Base-by-base conservation (phyloP, 2,797 vertebrate genomes). In the Myioborus melanocephalus region DNA sequence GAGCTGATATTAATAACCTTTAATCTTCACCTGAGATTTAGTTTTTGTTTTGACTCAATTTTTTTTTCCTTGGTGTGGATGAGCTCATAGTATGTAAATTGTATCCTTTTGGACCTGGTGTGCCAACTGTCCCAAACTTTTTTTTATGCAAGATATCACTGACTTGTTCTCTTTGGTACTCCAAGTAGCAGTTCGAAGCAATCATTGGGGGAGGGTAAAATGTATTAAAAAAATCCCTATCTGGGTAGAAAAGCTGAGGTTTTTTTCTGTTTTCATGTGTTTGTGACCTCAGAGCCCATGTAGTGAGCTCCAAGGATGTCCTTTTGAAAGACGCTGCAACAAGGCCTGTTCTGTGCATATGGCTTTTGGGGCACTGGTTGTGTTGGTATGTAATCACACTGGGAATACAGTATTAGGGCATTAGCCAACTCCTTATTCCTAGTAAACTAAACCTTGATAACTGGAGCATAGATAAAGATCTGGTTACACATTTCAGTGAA, bases 401-500 rank as follows among this genome's bases (percentile, higher is more conserved):
- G 64, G 53, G 49, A 70, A 64, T 83, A 26, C 34, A 70, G 52
- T 46, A 46, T 84, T 71, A 21, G 22, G 43, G 18, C 50, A 43
- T 75, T 64, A 60, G 27, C 70, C 61, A 56, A 6, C n/a, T 72
- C 44, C 69, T 76, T 80, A 53, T 83, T 90, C n/a, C 35, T 71
- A 2, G 22, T 64, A 64, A 80, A 44, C 24, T 68, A 55, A 65
- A 65, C 39, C 77, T 78, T 84, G 80, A 30, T 64, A 79, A 71
- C 46, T 59, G 52, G 30, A 60, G 43, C 53, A 43, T 9, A 57
- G 90, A 61, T 90, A 75, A 81, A 86, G 66, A 86, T 81, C 77
- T 78, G 60, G 52, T 73, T 90, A 32, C 37, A 18, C n/a, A 50
- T 90, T 95, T 95, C 70, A 43, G 63, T 72, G 57, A 81, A 83